Conservation (phyloP, 2,888 invertebrate genomes). For the Griposia aprilina region DNA sequence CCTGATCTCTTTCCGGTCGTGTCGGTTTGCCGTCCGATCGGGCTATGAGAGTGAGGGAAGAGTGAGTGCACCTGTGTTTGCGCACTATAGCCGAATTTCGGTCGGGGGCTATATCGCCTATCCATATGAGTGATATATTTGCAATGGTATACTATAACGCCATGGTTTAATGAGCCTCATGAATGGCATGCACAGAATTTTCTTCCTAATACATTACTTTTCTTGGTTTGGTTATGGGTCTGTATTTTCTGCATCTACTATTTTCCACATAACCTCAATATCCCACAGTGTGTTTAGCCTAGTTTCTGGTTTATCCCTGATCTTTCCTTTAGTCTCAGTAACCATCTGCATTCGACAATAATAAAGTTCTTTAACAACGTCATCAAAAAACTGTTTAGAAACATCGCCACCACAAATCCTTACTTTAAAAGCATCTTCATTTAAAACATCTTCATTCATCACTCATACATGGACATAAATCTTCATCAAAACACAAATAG, state of each 20-base stretch:
- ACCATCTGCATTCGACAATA: background rate
- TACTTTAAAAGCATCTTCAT: constrained; percentile 9
- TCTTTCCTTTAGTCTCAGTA: background rate
- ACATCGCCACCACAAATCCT: background rate
- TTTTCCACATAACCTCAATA: background rate
- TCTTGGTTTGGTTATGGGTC: background rate
- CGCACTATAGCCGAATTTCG: background rate
- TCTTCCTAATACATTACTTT: background rate
- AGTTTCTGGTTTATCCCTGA: background rate
- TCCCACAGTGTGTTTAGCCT: background rate
- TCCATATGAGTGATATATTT: background rate
- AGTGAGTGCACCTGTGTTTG: background rate
- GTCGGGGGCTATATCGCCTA: background rate
- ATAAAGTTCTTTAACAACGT: no score
- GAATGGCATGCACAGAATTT: background rate
- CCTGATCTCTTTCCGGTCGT: background rate
- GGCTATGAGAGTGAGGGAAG: background rate
- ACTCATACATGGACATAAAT: constrained; percentile 28
- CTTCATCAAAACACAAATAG: constrained; percentile 21
- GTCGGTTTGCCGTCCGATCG: background rate
- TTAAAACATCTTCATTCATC: constrained; percentile 17
- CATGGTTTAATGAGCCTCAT: background rate
- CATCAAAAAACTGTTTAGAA: background rate
- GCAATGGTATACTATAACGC: background rate
- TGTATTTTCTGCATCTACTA: background rate